These are phyloP conservation scores for Neogobius melanostomus DNA, from an alignment of 2,113 vertebrate genomes.

Conservation along the genomic window DNA sequence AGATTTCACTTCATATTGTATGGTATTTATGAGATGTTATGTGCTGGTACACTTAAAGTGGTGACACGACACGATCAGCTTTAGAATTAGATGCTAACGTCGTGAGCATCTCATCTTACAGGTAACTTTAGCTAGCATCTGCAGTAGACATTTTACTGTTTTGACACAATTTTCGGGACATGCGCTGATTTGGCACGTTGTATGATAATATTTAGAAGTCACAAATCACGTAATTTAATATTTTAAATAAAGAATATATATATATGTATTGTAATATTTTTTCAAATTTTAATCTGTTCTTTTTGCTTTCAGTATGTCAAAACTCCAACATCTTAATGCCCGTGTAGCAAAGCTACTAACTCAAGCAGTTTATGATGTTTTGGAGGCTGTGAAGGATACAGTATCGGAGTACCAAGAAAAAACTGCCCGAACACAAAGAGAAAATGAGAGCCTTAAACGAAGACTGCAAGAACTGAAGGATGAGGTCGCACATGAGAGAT, in stretches of 20 bases:
- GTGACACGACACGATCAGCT: neutral
- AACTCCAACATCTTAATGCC: constrained; percentile 68
- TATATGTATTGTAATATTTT: neutral
- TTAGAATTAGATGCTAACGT: neutral
- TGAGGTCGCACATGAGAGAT: constrained; percentile 34
- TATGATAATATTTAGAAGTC: neutral
- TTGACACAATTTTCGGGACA: neutral
- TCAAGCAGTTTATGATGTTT: constrained; percentile 68
- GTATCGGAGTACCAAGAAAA: constrained; percentile 72
- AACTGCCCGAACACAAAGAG: constrained; percentile 66
- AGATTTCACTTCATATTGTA: neutral
- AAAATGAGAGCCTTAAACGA: constrained; percentile 67
- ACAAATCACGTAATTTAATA: neutral
- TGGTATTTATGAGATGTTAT: neutral
- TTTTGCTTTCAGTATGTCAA: constrained; percentile 62
- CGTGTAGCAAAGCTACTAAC: constrained; percentile 68
- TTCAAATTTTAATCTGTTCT: neutral
- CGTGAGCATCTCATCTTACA: neutral
- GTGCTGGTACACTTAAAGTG: neutral
- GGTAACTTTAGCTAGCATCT: constrained; percentile 1
- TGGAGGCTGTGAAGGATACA: constrained; percentile 72
- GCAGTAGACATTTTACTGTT: neutral
- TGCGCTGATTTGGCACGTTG: neutral
- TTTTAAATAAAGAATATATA: neutral
- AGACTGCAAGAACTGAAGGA: constrained; percentile 63